Evolutionary conservation across 2,113 vertebrate species (phyloP).

Genomic region (Tragelaphus scriptus): DNA sequence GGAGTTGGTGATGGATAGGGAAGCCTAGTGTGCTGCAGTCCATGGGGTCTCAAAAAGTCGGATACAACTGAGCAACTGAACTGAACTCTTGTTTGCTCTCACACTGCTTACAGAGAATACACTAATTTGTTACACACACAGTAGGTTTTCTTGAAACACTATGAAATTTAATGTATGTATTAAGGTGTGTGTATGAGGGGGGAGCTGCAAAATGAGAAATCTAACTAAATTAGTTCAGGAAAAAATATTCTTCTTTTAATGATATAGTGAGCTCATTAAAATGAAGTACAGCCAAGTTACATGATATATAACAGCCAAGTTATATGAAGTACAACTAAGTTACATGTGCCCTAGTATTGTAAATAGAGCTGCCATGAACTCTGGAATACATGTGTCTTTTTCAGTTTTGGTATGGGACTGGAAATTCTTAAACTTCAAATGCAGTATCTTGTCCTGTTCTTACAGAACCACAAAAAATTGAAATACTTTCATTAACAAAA

Average conservation of each 20-base stretch:
- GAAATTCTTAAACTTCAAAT: background rate
- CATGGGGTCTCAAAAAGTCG: rapidly evolving
- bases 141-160: background rate
- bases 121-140: background rate
- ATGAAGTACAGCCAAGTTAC: background rate
- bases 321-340: background rate
- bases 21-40: too few relatives aligned
- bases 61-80: background rate
- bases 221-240: background rate
- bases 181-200: background rate
- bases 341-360: background rate
- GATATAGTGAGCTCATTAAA: background rate
- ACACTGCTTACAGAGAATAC: background rate
- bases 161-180: background rate
- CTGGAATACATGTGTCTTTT: background rate
- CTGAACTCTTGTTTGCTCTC: background rate
- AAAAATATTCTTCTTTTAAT: background rate
- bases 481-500: background rate
- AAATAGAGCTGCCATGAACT: background rate
- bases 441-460: background rate
- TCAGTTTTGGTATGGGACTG: background rate
- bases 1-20: too few relatives aligned
- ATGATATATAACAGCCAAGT: background rate
- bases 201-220: background rate
- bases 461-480: background rate